Percentiles rank a stretch among this genome's conserved stretches.
Conservation (phyloP, 2,113 vertebrate species). For the Solenodon paradoxus region DNA sequence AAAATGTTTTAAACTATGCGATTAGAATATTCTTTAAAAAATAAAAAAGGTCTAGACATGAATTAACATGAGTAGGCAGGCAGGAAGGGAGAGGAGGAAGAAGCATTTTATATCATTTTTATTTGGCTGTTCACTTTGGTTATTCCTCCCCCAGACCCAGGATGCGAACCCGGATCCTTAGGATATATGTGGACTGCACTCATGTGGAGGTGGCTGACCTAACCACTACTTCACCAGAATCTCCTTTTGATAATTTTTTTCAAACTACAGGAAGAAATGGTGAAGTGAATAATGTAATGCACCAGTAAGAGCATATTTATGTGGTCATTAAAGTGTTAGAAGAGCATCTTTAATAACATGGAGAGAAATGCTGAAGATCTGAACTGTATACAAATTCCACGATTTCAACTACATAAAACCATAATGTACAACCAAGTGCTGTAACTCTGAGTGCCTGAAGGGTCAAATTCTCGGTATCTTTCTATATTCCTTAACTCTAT, state of each 20-base stretch:
- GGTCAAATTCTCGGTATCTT: not conserved
- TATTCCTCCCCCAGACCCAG: too few species aligned
- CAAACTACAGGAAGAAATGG: not conserved
- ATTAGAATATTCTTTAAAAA: constrained; percentile 17
- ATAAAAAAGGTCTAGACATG: too few species aligned
- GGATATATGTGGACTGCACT: too few species aligned
- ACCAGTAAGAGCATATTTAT: not conserved
- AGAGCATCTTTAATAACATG: not conserved
- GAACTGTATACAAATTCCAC: not conserved
- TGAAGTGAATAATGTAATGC: not conserved
- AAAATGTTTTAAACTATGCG: not conserved
- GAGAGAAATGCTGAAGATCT: not conserved
- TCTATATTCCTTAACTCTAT: not conserved
- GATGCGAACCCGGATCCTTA: too few species aligned
- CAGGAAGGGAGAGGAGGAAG: too few species aligned
- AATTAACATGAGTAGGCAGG: too few species aligned
- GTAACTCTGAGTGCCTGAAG: not conserved
- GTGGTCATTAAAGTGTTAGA: not conserved
- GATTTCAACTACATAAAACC: constrained; percentile 10
- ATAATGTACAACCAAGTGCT: not conserved
- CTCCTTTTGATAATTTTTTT: not conserved
- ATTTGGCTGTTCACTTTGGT: too few species aligned
- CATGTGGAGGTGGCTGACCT: too few species aligned
- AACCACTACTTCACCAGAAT: too few species aligned
- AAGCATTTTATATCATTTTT: too few species aligned